A percentile compares a stretch with the other conserved stretches of the same genome.
These are phyloP conservation scores for Premnoplex brunnescens DNA, from an alignment of 2,797 vertebrate genomes.

Conservation along the genomic window DNA sequence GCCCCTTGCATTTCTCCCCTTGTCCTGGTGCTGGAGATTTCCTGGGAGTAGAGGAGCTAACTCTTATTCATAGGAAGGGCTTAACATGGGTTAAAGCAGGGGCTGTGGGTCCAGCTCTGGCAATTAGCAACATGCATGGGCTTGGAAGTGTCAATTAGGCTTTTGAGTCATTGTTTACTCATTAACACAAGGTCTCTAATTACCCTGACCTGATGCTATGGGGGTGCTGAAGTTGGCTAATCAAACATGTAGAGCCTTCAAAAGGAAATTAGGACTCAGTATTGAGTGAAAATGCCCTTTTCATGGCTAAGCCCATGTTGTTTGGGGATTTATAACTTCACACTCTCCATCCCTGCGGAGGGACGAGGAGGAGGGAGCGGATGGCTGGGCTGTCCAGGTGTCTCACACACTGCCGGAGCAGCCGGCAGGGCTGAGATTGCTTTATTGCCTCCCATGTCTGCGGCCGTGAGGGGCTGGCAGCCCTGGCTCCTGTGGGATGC, in stretches of 20 bases:
- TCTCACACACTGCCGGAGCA: neutral
- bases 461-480: neutral
- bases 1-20: fast-evolving
- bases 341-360: neutral
- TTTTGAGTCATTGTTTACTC: neutral
- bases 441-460: neutral
- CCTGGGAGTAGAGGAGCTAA: neutral
- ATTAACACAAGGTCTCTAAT: slow-evolving; percentile 27
- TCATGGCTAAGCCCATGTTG: fast-evolving
- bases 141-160: slow-evolving; percentile 6
- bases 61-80: neutral
- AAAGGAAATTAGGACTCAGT: neutral
- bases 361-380: neutral
- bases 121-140: neutral
- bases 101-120: neutral
- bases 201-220: neutral
- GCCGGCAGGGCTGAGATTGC: neutral
- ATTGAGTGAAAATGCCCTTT: neutral
- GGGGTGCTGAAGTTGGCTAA: neutral
- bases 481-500: neutral
- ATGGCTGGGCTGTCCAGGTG: neutral
- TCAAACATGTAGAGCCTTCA: neutral
- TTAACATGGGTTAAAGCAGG: neutral
- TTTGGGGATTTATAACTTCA: neutral
- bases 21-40: neutral